Base-by-base conservation (phyloP, 2,888 invertebrate species). In the Sepiola atlantica region DNA sequence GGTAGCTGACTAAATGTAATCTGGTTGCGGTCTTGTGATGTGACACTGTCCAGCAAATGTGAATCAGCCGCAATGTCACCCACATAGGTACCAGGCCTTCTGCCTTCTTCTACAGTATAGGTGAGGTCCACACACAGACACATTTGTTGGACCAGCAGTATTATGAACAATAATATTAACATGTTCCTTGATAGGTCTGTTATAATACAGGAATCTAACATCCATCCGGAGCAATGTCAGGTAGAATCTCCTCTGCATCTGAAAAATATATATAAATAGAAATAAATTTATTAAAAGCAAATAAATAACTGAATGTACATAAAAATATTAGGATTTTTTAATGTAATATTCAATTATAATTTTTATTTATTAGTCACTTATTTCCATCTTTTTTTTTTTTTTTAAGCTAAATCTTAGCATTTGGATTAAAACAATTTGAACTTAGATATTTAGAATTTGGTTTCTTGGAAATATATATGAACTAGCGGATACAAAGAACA, bases 101-200 rank as follows among this genome's bases (percentile, higher is more conserved):
- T 77, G 77, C 77, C 77, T 77, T 77, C 77, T 18, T 77, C n/a
- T 32, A 77, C 77, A 77, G 77, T n/a, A 77, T 77, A 77, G n/a
- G n/a, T 77, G n/a, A 77, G 77, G 77, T 77, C 77, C 77, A 77
- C 77, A 77, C 77, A 77, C 77, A 77, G n/a, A 77, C n/a, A 77
- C 77, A 77, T 77, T 77, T 77, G 77, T 77, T 77, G 77, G 77
- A 77, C 77, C 77, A 77, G 77, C n/a, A 77, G 14, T 32, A 77
- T 16, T 77, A 77, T 77, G n/a, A n/a, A 77, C 77, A 77, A 77
- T 77, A 12, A n/a, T 77, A 77, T 77, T 32, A 77, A 77, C 77
- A 77, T 77, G 77, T 77, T 77, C 77, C 77, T 77, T 77, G 77
- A 77, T 77, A n/a, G 77, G n/a, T 77, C 77, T 77, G 77, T 77